Evolutionary conservation across 1,140 invertebrate species (phyloP).

Genomic region (Trypoxylus dichotomus): DNA sequence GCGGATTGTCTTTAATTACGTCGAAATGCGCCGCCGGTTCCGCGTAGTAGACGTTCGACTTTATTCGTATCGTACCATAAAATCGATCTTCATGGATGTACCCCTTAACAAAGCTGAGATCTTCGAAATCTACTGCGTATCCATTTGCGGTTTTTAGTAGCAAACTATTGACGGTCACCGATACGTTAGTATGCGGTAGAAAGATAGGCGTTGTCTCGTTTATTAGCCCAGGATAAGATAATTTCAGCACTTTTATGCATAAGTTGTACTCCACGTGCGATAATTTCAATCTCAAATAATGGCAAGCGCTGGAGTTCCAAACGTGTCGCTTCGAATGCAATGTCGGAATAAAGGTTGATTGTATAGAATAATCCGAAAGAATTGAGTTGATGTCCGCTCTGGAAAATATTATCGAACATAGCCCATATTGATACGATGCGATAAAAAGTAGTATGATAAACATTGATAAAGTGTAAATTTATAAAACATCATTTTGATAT

Average conservation of each 20-base stretch:
- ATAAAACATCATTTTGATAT: not conserved
- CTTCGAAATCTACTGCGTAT: not conserved
- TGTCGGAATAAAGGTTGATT: constrained; percentile 4
- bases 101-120: constrained; percentile 9
- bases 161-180: not conserved
- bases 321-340: not conserved
- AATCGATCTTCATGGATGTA: constrained; percentile 5
- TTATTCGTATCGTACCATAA: constrained; percentile 12
- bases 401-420: constrained; percentile 7
- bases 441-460: not conserved
- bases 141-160: not conserved
- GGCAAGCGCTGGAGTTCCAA: not conserved
- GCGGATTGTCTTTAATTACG: no score
- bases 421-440: not conserved
- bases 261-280: not conserved
- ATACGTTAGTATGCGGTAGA: not conserved
- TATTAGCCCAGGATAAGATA: not conserved
- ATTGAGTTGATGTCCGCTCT: not conserved
- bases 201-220: not conserved
- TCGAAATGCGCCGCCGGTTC: not conserved
- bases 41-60: not conserved
- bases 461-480: constrained; percentile 1
- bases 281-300: constrained; percentile 12
- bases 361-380: not conserved
- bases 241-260: not conserved